phyloP scores from a whole-genome alignment of 2,113 vertebrate species.

The Cricetomys ansorgei region DNA sequence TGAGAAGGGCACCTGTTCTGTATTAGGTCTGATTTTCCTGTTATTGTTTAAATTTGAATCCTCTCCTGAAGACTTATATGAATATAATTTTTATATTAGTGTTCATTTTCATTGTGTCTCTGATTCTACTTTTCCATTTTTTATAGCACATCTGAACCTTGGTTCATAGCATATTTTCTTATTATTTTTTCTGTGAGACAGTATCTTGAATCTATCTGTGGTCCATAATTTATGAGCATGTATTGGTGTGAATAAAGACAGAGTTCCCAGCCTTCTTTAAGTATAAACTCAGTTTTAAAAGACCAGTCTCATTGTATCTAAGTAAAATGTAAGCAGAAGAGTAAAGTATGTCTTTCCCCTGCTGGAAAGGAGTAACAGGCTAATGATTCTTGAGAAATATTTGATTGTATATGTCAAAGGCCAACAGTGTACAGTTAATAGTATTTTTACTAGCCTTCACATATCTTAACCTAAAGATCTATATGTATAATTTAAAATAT shows the following conservation, averaged over 20 bases:
- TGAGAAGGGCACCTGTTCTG: neutral
- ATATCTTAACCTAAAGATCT: neutral
- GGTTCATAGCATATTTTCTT: conserved; percentile 66
- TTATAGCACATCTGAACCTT: conserved; percentile 50
- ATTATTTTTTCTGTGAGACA: conserved; percentile 71
- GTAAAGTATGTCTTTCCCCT: conserved; percentile 65
- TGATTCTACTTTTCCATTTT: conserved; percentile 54
- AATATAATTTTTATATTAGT: conserved; percentile 72
- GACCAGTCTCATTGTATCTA: conserved; percentile 70
- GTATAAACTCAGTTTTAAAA: conserved; percentile 74
- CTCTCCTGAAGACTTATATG: conserved; percentile 24
- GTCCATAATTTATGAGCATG: conserved; percentile 74
- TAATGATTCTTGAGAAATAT: conserved; percentile 22
- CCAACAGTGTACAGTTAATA: conserved; percentile 34
- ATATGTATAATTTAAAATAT: neutral
- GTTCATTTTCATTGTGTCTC: conserved; percentile 53
- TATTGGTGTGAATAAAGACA: conserved; percentile 60
- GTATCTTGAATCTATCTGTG: conserved; percentile 63
- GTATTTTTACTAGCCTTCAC: conserved; percentile 16
- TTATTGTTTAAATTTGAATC: conserved; percentile 52
- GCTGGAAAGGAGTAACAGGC: neutral
- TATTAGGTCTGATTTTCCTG: neutral
- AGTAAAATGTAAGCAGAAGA: conserved; percentile 72
- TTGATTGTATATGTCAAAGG: conserved; percentile 62
- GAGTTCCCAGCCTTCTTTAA: conserved; percentile 64